Evolutionary conservation across 2,888 invertebrate species (phyloP), one percentile per base, ranked within the genome.

Genomic region (Trissonchulus latispiculum): DNA sequence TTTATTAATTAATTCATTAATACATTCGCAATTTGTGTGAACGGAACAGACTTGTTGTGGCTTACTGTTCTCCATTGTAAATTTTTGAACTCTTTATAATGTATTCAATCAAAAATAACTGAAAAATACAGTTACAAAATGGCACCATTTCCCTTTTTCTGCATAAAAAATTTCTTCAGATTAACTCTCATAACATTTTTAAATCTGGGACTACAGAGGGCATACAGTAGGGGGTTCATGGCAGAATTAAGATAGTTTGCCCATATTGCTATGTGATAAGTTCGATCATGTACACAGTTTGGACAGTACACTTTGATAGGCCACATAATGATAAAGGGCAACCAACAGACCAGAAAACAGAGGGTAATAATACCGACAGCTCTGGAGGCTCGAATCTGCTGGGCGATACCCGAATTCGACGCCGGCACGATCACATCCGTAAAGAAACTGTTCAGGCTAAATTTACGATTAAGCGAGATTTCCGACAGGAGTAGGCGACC

Each of bases 151-250:
- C n/a, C n/a, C n/a, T n/a, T n/a, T n/a, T n/a, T n/a, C n/a, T n/a
- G n/a, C n/a, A n/a, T 48, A 48, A 48, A 48, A 8, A 48, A 48
- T 15, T 8, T 15, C 23, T 48, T 48, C 8, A 48, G 23, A 48
- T 23, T 8, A 23, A 15, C 48, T 8, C 48, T 8, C 48, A 48
- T 48, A 23, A 48, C 48, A 48, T 48, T 48, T 64, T 64, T 66
- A 33, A 71, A 72, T 35, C 48, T 18, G 29, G 80, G 78, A 36
- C 76, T 76, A 68, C 78, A 81, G 8, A 81, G 73, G 32, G 80
- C 77, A 75, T 80, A 80, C 23, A 80, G 77, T 32, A 80, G 73
- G 28, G 80, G 80, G 72, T 80, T 80, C n/a, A 80, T 71, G 28
- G 78, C 73, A 15, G 78, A 78, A 72, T 78, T 80, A 28, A 79